phyloP scores from a whole-genome alignment of 2,888 invertebrate species.

The Lasioglossum malachurum region DNA sequence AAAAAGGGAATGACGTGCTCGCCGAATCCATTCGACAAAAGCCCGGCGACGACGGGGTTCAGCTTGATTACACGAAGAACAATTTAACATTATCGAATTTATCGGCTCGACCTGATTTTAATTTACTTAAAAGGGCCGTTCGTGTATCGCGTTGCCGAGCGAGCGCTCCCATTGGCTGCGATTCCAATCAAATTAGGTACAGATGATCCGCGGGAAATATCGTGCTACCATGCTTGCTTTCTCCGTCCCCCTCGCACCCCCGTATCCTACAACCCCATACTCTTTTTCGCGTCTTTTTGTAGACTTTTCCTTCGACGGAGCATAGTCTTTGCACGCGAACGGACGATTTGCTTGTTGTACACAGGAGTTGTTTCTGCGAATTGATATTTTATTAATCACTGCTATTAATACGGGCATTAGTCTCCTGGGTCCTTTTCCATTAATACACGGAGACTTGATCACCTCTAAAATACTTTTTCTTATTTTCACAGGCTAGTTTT shows the following conservation, averaged over 20 bases:
- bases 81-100: slow-evolving; percentile 47
- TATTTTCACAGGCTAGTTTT: not conserved
- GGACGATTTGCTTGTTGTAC: slow-evolving; percentile 45
- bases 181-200: slow-evolving; percentile 50
- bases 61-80: slow-evolving; percentile 34
- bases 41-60: not conserved
- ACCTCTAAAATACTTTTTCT: not conserved
- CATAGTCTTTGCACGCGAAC: slow-evolving; percentile 45
- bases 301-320: slow-evolving; percentile 9
- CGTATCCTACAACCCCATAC: not conserved
- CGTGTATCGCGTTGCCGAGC: not conserved
- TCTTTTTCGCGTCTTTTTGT: not conserved
- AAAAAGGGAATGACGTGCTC: not conserved
- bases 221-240: slow-evolving; percentile 16
- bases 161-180: slow-evolving; percentile 17
- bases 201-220: slow-evolving; percentile 35
- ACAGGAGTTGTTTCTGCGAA: slow-evolving; percentile 19
- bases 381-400: slow-evolving; percentile 16
- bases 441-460: not conserved
- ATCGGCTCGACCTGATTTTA: slow-evolving; percentile 37
- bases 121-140: slow-evolving; percentile 43
- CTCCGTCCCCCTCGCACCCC: not conserved
- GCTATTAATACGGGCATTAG: not conserved
- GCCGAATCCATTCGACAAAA: not conserved
- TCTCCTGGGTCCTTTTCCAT: not conserved